Evolutionary conservation across 2,888 invertebrate species (phyloP), one percentile per base, ranked within the genome.

Genomic region (Brenthis ino): DNA sequence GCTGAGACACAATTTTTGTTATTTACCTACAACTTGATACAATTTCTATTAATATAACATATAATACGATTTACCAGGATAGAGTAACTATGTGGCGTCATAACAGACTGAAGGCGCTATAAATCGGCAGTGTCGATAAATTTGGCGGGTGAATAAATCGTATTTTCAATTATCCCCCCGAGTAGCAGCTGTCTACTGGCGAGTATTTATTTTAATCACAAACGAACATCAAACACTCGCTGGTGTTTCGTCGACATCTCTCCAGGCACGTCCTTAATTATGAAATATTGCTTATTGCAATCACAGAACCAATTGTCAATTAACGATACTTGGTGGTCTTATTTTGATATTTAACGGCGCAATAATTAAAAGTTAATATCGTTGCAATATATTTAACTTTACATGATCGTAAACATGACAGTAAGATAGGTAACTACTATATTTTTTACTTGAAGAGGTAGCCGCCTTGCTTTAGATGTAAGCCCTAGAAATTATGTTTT

Each of bases 171-270:
- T 92, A 92, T 88, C 82, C 84, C 80, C 78, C 77, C 82, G 82
- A 87, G 89, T 82, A 90, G 85, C 91, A 90, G 90, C 89, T 91
- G 91, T 90, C 90, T 86, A 85, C 87, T 84, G 86, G 80, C 79
- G 79, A 86, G 85, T 89, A 90, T 91, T 91, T 91, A 91, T 92
- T 91, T 91, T 91, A 90, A 91, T 90, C 87, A 85, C 82, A 80
- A 79, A 78, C 81, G 80, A 84, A 83, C 83, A 85, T 86, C 87
- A 86, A 86, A 82, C 76, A 76, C 75, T 74, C 76, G 57, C 60
- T 76, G 78, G 81, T 80, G 79, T 82, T 84, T 84, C 82, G 86
- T 87, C 88, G 86, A 88, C 80, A 84, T 82, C 77, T 82, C 79
- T 79, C 75, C 75, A 78, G 80, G 83, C 83, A 81, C 85, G 82